These are phyloP conservation scores for Mythimna vitellina DNA, from an alignment of 2,888 invertebrate genomes.

Conservation along the genomic window DNA sequence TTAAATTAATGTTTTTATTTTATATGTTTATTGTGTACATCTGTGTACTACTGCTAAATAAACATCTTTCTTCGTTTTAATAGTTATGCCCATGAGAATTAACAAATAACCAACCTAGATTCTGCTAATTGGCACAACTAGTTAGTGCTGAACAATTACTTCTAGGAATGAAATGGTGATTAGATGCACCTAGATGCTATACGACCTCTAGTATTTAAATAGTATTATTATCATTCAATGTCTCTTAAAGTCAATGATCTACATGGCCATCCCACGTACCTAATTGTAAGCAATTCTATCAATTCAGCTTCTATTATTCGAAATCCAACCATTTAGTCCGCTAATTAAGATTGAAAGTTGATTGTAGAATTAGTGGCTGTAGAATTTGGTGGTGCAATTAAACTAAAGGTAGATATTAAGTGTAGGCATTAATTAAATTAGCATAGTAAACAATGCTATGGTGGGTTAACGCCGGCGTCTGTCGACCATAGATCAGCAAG, in stretches of 20 bases:
- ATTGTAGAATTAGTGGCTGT: neutral
- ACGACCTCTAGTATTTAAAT: conserved; percentile 25
- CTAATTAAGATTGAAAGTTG: neutral
- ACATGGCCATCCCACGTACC: conserved; percentile 62
- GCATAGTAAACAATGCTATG: conserved; percentile 57
- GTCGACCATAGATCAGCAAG: conserved; percentile 51
- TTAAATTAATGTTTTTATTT: too few species aligned
- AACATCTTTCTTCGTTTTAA: too few species aligned
- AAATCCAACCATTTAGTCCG: neutral
- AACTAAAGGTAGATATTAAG: conserved; percentile 42
- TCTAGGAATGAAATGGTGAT: conserved; percentile 8
- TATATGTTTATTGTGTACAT: too few species aligned
- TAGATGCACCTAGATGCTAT: conserved; percentile 1
- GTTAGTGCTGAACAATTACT: neutral
- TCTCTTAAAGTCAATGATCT: conserved; percentile 71
- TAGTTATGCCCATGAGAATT: neutral
- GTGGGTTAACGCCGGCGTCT: conserved; percentile 66
- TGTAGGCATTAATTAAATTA: conserved; percentile 55
- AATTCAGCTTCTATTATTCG: neutral
- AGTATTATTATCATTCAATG: conserved; percentile 65
- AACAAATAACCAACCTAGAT: conserved; percentile 10
- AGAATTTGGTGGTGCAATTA: conserved; percentile 38
- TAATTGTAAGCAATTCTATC: conserved; percentile 17
- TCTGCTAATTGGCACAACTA: conserved; percentile 7
- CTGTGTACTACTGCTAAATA: too few species aligned